phyloP scores from a whole-genome alignment of 2,888 invertebrate genomes.

The Machimus rusticus region DNA sequence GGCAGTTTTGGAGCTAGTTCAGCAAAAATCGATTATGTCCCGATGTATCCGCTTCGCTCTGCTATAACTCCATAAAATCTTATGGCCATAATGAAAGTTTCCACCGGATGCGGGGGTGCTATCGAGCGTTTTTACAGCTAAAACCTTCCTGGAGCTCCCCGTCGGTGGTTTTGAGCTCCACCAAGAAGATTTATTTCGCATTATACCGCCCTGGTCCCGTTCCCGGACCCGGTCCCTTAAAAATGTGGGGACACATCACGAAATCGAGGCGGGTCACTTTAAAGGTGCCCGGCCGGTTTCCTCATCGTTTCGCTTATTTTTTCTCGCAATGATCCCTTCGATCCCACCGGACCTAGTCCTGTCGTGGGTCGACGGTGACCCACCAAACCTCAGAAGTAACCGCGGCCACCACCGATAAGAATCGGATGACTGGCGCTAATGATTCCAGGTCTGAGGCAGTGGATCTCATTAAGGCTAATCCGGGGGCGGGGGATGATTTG shows the following conservation, averaged over 20 bases:
- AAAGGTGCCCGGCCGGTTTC: not conserved
- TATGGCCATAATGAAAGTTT: not conserved
- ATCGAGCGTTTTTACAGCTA: not conserved
- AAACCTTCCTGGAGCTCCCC: not conserved
- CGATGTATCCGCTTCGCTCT: not conserved
- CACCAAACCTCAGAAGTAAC: not conserved
- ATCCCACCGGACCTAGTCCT: not conserved
- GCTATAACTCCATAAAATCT: not conserved
- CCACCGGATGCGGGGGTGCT: not conserved
- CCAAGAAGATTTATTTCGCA: not conserved
- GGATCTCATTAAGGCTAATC: not conserved
- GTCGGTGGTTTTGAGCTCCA: not conserved
- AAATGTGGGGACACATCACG: not conserved
- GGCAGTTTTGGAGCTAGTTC: not conserved
- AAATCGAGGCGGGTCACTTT: not conserved
- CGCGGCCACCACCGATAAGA: not conserved
- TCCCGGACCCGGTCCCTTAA: not conserved
- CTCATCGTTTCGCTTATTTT: not conserved
- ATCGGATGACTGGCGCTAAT: constrained; percentile 17
- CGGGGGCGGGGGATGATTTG: not conserved
- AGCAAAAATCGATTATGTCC: not conserved
- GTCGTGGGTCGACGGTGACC: not conserved
- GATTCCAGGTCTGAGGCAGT: not conserved
- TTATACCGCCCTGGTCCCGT: not conserved
- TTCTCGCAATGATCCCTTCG: not conserved